phyloP scores from a whole-genome alignment of 2,888 invertebrate species.

The Dendrolimus houi region DNA sequence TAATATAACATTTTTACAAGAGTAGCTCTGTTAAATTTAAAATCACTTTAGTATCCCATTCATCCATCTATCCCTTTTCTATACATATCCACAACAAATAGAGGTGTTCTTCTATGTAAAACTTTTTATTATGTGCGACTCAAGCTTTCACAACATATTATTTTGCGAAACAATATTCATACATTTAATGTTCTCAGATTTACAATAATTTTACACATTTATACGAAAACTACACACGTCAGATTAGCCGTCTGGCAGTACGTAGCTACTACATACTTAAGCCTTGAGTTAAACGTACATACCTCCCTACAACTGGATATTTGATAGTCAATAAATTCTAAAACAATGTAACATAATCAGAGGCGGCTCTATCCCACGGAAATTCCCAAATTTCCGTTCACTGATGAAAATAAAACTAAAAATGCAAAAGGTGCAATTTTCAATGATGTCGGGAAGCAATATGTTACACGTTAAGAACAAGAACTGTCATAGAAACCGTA shows the following conservation, averaged over 20 bases:
- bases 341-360: too few species aligned
- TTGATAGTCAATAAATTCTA: neutral
- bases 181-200: conserved; percentile 17
- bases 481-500: too few species aligned
- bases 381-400: too few species aligned
- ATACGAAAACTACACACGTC: conserved; percentile 2
- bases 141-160: conserved; percentile 42
- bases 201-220: conserved; percentile 23
- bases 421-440: too few species aligned
- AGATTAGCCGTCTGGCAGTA: neutral
- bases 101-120: conserved; percentile 35
- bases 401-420: too few species aligned
- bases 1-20: neutral
- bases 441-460: too few species aligned
- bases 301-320: neutral
- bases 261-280: neutral
- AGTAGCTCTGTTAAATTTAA: neutral
- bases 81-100: conserved; percentile 1
- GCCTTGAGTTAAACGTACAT: neutral
- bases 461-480: too few species aligned
- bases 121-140: conserved; percentile 54
- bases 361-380: too few species aligned
- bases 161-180: conserved; percentile 27
- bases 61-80: conserved; percentile 6
- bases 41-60: too few species aligned